These are phyloP conservation scores for Leptonema lineaticorne DNA, from an alignment of 1,140 invertebrate genomes.

Conservation along the genomic window DNA sequence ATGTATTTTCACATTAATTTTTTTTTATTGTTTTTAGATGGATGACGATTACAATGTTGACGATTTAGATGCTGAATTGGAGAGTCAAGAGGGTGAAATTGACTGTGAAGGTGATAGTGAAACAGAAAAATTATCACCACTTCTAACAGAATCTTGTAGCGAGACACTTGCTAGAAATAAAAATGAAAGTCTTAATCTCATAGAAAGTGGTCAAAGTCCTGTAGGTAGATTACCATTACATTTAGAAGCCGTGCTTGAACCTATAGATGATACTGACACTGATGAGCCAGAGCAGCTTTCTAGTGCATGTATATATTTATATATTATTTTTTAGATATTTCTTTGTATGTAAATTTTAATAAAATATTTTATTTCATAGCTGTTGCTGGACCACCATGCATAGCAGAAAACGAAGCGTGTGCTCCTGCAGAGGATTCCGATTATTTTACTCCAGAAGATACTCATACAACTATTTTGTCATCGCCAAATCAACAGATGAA, in stretches of 20 bases:
- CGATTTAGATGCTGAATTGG: slow-evolving; percentile 38
- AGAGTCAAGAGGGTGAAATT: slow-evolving; percentile 38
- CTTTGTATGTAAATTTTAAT: neutral
- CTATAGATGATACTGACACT: slow-evolving; percentile 60
- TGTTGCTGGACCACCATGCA: slow-evolving; percentile 31
- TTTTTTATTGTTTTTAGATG: slow-evolving; percentile 36
- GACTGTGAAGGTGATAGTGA: slow-evolving; percentile 76
- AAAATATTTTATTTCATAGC: slow-evolving; percentile 20
- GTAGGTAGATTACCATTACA: slow-evolving; percentile 44
- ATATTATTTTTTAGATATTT: neutral
- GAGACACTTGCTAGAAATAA: slow-evolving; percentile 27
- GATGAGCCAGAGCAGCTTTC: slow-evolving; percentile 48
- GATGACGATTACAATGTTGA: slow-evolving; percentile 32
- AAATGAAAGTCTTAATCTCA: slow-evolving; percentile 27
- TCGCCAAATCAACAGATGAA: slow-evolving; percentile 46
- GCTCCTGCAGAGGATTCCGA: slow-evolving; percentile 63
- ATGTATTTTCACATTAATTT: too few relatives aligned
- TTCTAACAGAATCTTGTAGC: slow-evolving; percentile 57
- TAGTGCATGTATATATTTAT: slow-evolving; percentile 44
- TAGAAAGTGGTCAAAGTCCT: slow-evolving; percentile 37
- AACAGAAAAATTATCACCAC: slow-evolving; percentile 74
- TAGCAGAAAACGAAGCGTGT: slow-evolving; percentile 38
- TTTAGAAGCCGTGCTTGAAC: slow-evolving; percentile 54
- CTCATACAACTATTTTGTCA: slow-evolving; percentile 62
- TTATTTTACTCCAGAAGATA: slow-evolving; percentile 72